Evolutionary conservation across 2,113 vertebrate genomes (phyloP), one percentile per base, ranked within the genome.

Genomic region (chimpanzee (Pan troglodytes)): DNA sequence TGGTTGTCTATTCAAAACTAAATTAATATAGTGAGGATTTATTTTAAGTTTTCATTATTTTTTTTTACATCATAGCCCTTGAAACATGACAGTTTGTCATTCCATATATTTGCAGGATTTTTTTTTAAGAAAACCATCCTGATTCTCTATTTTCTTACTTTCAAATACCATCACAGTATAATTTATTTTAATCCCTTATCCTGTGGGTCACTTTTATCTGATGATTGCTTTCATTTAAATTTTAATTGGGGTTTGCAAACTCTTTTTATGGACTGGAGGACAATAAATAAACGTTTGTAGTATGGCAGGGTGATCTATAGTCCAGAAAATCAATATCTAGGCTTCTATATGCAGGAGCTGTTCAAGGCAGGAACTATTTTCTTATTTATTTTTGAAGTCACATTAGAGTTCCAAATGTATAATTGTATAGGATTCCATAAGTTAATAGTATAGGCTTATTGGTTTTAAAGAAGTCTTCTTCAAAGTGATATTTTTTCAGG

Each of bases 191-290:
- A 88, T 94, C 67, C 64, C 32, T 88, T 86, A 75, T 35, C 78
- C 64, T 78, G 13, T 82, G 27, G 92, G 52, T 97, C 88, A 90
- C 93, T 96, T 94, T 85, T 94, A 92, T 94, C 72, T 95, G 93
- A 86, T 95, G 57, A 95, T 50, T 94, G 32, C 92, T 96, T 93
- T 96, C 88, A 95, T 97, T 97, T 94, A 94, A 92, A 94, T 96
- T 96, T 97, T 96, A 97, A 97, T 96, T 95, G 95, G 40, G 35
- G 13, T 73, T 96, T 97, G 25, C 16, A 88, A 95, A 25, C 70
- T 35, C 55, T 27, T 94, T 52, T 95, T 94, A 48, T 78, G 84
- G 57, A 84, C 61, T 73, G n/a, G 83, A 85, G 94, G 45, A 67
- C 45, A 95, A 88, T 96, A 97, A 97, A 90, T 88, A 96, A 68